A percentile compares a stretch with the other conserved stretches of the same genome.
These are phyloP conservation scores for Brachyhypopomus occidentalis DNA, from an alignment of 2,113 vertebrate species.

Conservation along the genomic window DNA sequence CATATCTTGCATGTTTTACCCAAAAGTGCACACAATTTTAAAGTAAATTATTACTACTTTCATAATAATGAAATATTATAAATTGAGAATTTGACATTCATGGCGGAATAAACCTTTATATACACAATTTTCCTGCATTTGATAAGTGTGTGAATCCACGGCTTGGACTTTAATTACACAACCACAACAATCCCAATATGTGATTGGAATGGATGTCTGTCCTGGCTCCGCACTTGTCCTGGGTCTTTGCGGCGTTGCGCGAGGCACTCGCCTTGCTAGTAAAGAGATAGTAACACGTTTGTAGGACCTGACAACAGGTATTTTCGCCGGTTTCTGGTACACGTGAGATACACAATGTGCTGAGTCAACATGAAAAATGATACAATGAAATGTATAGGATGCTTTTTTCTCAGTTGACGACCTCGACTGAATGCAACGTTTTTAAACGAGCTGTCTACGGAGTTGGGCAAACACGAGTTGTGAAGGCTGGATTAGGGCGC, in stretches of 20 bases:
- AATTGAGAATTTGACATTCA: neutral
- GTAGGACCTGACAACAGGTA: neutral
- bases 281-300: neutral
- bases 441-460: too few species aligned
- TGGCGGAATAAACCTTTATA: neutral
- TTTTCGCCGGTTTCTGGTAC: neutral
- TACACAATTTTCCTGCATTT: neutral
- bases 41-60: neutral
- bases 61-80: neutral
- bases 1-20: too few species aligned
- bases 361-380: constrained; percentile 11
- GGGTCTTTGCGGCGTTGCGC: neutral
- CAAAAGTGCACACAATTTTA: too few species aligned
- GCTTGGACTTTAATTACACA: neutral
- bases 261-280: constrained; percentile 1
- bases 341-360: neutral
- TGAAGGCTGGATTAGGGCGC: too few species aligned
- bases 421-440: too few species aligned
- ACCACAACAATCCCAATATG: neutral
- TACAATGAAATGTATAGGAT: neutral
- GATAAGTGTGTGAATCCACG: neutral
- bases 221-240: constrained; percentile 21
- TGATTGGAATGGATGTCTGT: constrained; percentile 23
- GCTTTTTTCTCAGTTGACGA: too few species aligned
- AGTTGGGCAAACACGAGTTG: too few species aligned